Conservation (phyloP, 2,888 invertebrate species). For the Sesamia inferens region DNA sequence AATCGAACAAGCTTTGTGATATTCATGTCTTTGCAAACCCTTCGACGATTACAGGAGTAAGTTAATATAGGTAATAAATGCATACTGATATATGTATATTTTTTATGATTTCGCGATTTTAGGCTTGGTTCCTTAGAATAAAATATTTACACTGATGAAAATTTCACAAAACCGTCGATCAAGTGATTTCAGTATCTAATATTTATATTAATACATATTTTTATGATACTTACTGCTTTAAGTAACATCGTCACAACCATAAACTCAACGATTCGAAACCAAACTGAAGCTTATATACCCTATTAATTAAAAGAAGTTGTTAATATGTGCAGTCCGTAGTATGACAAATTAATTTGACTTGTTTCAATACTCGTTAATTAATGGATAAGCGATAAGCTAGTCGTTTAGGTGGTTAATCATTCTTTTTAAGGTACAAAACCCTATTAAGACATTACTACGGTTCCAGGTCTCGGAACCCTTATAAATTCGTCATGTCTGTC, state of each 20-base stretch:
- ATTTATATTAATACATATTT: background rate
- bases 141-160: too few relatives aligned
- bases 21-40: background rate
- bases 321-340: slow-evolving; percentile 28
- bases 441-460: too few relatives aligned
- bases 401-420: background rate
- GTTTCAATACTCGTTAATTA: slow-evolving; percentile 60
- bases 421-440: background rate
- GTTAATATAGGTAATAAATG: background rate
- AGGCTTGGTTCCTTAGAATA: too few relatives aligned
- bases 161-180: background rate
- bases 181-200: background rate
- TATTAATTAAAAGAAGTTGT: slow-evolving; percentile 30
- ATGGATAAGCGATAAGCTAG: slow-evolving; percentile 34
- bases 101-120: too few relatives aligned
- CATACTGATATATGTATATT: too few relatives aligned
- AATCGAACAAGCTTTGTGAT: background rate
- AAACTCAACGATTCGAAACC: slow-evolving; percentile 30
- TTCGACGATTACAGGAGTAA: background rate
- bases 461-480: too few relatives aligned
- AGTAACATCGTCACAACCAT: slow-evolving; percentile 58
- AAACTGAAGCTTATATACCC: slow-evolving; percentile 54
- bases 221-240: slow-evolving; percentile 56
- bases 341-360: slow-evolving; percentile 54
- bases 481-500: too few relatives aligned